Evolutionary conservation across 2,113 vertebrate genomes (phyloP).

Genomic region (Aix galericulata): DNA sequence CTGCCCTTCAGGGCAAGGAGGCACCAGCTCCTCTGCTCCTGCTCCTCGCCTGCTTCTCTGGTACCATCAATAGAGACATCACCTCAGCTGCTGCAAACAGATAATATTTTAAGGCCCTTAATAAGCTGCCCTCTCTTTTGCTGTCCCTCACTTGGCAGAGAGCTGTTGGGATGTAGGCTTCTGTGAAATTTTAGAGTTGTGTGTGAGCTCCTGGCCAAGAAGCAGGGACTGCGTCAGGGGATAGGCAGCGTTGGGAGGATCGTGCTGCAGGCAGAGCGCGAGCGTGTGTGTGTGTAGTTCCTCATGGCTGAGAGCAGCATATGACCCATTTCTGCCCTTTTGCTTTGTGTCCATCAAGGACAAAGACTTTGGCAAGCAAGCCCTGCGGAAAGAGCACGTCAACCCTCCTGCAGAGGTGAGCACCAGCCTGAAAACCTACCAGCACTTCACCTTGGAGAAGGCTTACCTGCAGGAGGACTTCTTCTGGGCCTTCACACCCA

Average conservation of each 20-base stretch:
- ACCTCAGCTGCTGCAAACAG: not conserved
- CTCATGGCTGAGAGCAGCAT: not conserved
- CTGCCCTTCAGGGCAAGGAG: not conserved
- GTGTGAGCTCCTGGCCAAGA: not conserved
- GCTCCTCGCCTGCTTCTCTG: not conserved
- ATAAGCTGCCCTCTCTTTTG: not conserved
- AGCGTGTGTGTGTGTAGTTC: not conserved
- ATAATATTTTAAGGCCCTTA: not conserved
- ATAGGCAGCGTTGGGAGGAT: not conserved
- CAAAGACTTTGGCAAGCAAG: constrained; percentile 96
- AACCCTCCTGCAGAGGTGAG: constrained; percentile 97
- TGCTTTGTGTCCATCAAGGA: constrained; percentile 77
- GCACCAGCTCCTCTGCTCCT: not conserved
- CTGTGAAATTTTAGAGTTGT: not conserved
- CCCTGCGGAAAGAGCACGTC: constrained; percentile 91
- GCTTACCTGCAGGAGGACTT: constrained; percentile 96
- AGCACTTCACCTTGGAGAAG: constrained; percentile 99
- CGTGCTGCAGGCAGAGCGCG: not conserved
- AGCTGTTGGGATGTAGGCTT: not conserved
- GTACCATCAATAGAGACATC: not conserved
- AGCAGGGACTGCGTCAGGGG: not conserved
- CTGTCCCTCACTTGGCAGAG: not conserved
- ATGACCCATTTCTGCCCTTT: not conserved
- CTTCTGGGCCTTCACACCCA: constrained; percentile 98
- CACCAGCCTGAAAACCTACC: constrained; percentile 98